Conservation (phyloP, 2,888 invertebrate genomes). For the Frankliniella fusca region DNA sequence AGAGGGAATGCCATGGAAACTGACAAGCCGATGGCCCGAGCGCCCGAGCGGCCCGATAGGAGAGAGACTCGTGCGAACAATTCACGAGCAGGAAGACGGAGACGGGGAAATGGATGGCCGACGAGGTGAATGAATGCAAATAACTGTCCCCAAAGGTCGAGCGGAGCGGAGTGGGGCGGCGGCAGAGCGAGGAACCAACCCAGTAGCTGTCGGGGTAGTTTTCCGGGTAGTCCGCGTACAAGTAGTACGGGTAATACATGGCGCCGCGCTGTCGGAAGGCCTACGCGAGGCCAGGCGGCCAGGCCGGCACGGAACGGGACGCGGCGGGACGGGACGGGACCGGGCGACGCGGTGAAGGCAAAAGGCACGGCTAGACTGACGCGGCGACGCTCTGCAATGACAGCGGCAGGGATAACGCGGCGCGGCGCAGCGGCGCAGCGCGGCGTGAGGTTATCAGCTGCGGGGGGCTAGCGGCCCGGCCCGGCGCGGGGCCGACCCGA, state of each 20-base stretch:
- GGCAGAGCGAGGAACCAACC: background rate
- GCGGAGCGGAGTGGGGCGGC: too few relatives aligned
- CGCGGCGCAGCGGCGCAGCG: background rate
- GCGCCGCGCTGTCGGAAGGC: too few relatives aligned
- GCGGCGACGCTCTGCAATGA: background rate
- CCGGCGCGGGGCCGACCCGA: background rate
- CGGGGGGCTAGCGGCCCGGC: background rate
- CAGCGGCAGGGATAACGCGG: background rate
- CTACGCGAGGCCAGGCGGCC: background rate
- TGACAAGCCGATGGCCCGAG: background rate
- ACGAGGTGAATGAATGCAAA: too few relatives aligned
- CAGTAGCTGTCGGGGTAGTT: background rate
- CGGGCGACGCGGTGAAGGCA: background rate
- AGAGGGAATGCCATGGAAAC: constrained; percentile 22
- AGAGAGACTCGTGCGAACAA: too few relatives aligned
- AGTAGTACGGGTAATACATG: background rate
- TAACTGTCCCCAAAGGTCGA: too few relatives aligned
- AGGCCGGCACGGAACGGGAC: background rate
- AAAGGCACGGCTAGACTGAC: background rate
- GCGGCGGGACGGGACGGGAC: background rate
- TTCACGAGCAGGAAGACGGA: too few relatives aligned
- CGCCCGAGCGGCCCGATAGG: too few relatives aligned
- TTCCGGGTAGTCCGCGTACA: background rate
- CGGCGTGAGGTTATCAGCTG: background rate
- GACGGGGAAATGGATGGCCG: too few relatives aligned